Evolutionary conservation across 1,140 invertebrate genomes (phyloP), one percentile per base, ranked within the genome.

Genomic region (Drosophila subpulchrella): DNA sequence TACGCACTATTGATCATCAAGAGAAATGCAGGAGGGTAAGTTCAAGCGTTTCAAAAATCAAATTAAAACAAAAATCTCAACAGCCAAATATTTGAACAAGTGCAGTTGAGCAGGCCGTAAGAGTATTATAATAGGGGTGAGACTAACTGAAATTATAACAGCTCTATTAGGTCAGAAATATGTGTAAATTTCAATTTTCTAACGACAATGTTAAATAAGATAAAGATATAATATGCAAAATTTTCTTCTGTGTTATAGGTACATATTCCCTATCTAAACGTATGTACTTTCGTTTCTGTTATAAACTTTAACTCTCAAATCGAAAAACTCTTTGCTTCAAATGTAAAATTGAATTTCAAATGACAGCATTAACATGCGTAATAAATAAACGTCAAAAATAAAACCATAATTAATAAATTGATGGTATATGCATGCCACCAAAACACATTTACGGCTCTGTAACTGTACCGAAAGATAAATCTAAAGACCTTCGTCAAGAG

Each of bases 51-150:
- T 63, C 42, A 65, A 75, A 73, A 76, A 80, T 74, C 73, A 78
- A 78, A 65, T 86, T 81, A 60, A 70, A 48, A 30, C 66, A 59
- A 47, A 82, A 81, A 75, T 75, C 75, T 78, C 75, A 81, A 81
- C 53, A 68, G 46, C 10, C 57, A 66, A 75, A 75, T 85, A 78
- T 86, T 86, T 68, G 39, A 41, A 44, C 62, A 68, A 54, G 68
- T 71, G 13, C 68, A n/a, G 44, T 36, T 39, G 24, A 27, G 38
- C 13, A 50, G 34, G 17, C 34, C 39, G 42, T 51, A 36, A 7
- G 48, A 73, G n/a, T 44, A 20, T 50, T 17, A 11, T 6, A n/a
- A n/a, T 32, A 4, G 20, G 17, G 34, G 34, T 41, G 47, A 20
- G 27, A 4, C 6, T 39, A 15, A 4, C 2, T 8, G 8, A 20